phyloP scores from a whole-genome alignment of 2,113 vertebrate genomes.

The Propithecus coquereli region DNA sequence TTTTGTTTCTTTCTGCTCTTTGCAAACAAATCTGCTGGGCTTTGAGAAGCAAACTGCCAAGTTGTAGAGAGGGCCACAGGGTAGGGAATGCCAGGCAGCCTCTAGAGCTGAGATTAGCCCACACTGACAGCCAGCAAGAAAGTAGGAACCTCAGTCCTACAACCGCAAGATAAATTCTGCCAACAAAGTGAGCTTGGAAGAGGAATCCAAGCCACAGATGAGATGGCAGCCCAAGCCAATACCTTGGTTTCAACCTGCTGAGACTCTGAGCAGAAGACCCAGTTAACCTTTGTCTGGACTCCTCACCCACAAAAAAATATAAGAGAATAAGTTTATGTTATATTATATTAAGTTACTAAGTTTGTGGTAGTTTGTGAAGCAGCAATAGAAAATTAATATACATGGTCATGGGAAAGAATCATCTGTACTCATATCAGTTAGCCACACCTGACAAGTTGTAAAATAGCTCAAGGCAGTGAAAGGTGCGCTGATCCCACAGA shows the following conservation, averaged over 20 bases:
- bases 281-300: neutral
- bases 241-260: neutral
- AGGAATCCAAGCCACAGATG: neutral
- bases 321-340: neutral
- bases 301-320: neutral
- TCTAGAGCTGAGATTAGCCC: neutral
- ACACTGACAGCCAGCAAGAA: neutral
- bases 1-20: too few species aligned
- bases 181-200: neutral
- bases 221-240: neutral
- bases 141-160: neutral
- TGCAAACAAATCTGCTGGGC: neutral
- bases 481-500: neutral
- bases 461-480: neutral
- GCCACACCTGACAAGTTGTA: neutral
- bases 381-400: neutral
- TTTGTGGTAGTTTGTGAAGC: neutral
- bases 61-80: neutral
- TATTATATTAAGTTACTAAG: neutral
- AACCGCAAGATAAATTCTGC: neutral
- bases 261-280: neutral
- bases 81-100: neutral
- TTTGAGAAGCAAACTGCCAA: neutral
- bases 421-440: neutral
- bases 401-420: neutral